These are phyloP conservation scores for Epicampocera succincta DNA, from an alignment of 2,888 invertebrate genomes.

Conservation along the genomic window DNA sequence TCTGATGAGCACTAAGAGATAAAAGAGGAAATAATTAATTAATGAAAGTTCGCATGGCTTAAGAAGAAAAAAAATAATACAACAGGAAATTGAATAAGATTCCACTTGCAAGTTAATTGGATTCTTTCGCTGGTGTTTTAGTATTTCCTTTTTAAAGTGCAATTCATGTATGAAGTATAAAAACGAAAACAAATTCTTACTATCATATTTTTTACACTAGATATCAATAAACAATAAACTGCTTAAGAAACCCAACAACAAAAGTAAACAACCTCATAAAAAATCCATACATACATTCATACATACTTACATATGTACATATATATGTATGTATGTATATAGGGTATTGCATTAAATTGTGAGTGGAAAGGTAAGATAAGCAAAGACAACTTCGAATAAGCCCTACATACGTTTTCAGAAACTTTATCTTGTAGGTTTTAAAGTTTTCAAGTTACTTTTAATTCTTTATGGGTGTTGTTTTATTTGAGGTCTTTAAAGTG, in stretches of 20 bases:
- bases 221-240: slow-evolving; percentile 38
- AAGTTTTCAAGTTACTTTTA: too few species aligned
- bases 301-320: too few species aligned
- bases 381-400: too few species aligned
- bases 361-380: slow-evolving; percentile 17
- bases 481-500: too few species aligned
- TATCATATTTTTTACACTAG: slow-evolving; percentile 31
- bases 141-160: slow-evolving; percentile 1
- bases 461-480: too few species aligned
- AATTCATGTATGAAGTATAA: not conserved
- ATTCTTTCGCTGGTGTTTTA: slow-evolving; percentile 3
- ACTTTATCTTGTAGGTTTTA: too few species aligned
- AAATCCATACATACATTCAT: not conserved
- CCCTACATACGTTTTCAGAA: too few species aligned
- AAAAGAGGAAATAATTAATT: slow-evolving; percentile 59
- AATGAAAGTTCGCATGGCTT: slow-evolving; percentile 22
- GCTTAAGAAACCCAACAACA: slow-evolving; percentile 1
- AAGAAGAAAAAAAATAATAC: not conserved
- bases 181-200: slow-evolving; percentile 38
- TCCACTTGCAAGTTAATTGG: slow-evolving; percentile 22
- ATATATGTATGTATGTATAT: too few species aligned
- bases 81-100: slow-evolving; percentile 54
- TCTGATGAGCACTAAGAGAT: slow-evolving; percentile 4
- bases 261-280: slow-evolving; percentile 60
- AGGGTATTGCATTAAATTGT: slow-evolving; percentile 39